Evolutionary conservation across 2,797 vertebrate genomes (phyloP).

Genomic region (Chaenodraco wilsoni): DNA sequence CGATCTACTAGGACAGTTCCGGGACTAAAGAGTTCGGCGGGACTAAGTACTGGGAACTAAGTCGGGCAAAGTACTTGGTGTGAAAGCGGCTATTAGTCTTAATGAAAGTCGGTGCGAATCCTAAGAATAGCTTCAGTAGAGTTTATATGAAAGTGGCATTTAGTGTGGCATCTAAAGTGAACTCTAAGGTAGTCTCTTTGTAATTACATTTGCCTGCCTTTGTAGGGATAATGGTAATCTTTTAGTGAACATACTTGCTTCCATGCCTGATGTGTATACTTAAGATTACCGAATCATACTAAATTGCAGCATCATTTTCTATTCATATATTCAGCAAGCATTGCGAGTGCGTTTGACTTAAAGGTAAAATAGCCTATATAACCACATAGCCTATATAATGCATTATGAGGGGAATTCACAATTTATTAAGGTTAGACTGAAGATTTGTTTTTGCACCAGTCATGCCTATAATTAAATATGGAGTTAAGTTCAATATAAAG

Average conservation of each 20-base stretch:
- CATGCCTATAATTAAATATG: too few species aligned
- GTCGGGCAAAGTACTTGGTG: too few species aligned
- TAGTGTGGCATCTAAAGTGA: background rate
- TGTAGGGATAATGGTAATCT: constrained; percentile 15
- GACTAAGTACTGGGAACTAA: too few species aligned
- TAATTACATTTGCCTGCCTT: background rate
- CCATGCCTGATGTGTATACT: background rate
- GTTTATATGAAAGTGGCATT: background rate
- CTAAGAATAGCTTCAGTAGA: background rate
- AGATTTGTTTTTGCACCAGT: too few species aligned
- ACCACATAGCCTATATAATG: too few species aligned
- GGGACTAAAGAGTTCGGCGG: too few species aligned
- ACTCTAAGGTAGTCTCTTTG: background rate
- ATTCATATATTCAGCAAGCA: background rate
- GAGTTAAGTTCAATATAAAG: too few species aligned
- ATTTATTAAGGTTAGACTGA: too few species aligned
- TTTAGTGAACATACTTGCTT: background rate
- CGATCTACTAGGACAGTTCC: too few species aligned
- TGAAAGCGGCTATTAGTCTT: background rate
- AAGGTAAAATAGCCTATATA: too few species aligned
- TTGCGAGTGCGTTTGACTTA: background rate
- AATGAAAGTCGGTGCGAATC: background rate
- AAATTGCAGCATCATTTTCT: background rate
- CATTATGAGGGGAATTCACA: too few species aligned
- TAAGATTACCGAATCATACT: background rate